These are phyloP conservation scores for Athripsodes cinereus DNA, from an alignment of 2,888 invertebrate genomes.

Conservation along the genomic window DNA sequence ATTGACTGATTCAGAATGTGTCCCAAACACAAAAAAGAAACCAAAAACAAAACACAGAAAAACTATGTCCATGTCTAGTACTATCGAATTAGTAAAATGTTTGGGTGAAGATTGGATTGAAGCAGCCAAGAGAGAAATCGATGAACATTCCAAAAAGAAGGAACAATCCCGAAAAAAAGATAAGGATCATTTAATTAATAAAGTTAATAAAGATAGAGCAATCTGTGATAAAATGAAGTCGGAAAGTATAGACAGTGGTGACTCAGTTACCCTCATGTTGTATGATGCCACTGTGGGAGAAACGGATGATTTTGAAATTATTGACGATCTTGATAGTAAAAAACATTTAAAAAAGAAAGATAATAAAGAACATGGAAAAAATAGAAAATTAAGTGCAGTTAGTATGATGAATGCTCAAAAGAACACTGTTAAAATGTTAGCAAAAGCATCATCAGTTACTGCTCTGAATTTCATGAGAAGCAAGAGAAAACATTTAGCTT, in stretches of 20 bases:
- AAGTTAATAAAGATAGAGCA: not conserved
- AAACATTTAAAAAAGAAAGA: constrained; percentile 41
- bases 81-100: constrained; percentile 44
- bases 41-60: constrained; percentile 42
- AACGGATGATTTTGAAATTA: constrained; percentile 36
- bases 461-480: constrained; percentile 43
- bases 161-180: constrained; percentile 38
- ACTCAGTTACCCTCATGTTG: constrained; percentile 19
- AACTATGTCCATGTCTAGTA: constrained; percentile 48
- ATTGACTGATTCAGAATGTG: constrained; percentile 46
- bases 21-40: constrained; percentile 34
- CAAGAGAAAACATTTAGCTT: constrained; percentile 41
- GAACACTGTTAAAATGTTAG: constrained; percentile 24
- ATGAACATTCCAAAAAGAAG: constrained; percentile 39
- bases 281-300: constrained; percentile 25
- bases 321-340: constrained; percentile 34
- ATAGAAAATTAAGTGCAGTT: constrained; percentile 19
- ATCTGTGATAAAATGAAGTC: constrained; percentile 6
- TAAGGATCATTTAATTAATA: constrained; percentile 12
- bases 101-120: constrained; percentile 49
- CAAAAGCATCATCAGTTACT: constrained; percentile 43
- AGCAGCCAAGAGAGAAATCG: constrained; percentile 39
- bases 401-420: constrained; percentile 25
- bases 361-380: constrained; percentile 40
- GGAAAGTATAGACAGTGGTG: constrained; percentile 10